Evolutionary conservation across 2,888 invertebrate genomes (phyloP), one percentile per base, ranked within the genome.

Genomic region (Holacanthella duospinosa): DNA sequence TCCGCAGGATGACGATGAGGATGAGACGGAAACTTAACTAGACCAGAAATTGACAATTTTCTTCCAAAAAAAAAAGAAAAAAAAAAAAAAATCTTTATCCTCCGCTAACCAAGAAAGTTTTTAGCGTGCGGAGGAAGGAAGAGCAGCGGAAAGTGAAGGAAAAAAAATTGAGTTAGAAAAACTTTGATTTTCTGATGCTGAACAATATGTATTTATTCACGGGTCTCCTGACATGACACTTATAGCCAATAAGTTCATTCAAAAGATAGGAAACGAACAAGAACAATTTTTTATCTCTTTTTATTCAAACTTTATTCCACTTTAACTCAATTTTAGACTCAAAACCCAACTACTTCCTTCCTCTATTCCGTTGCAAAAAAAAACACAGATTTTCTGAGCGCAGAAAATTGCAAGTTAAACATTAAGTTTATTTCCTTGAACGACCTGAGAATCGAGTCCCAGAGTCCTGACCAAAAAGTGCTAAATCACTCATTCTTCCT

Each of bases 391-490:
- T n/a, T n/a, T n/a, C n/a, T n/a, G n/a, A 65, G 68, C 67, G 62
- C 67, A 62, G 70, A 70, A 70, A 70, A 70, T 70, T 70, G 70
- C 68, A 70, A 70, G 66, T 70, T 68, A 67, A 69, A 68, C 66
- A 68, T 67, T 58, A n/a, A 67, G 48, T 48, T 48, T 48, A 48
- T 48, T n/a, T 21, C 21, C 48, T 36, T 21, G 48, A 48, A n/a
- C 21, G 21, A 21, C n/a, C n/a, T 21, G 21, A 48, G 48, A 16
- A 36, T 6, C 6, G 16, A 36, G 36, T 36, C 36, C 16, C 64
- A 60, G 62, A 60, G 48, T 28, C 55, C 55, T 66, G 65, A 63
- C 65, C 68, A 70, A 66, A 67, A 70, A 70, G 70, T 70, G 68
- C 68, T 70, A 70, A 70, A 70, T 70, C 70, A 70, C 68, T 70